Base-by-base conservation (phyloP, 2,797 vertebrate genomes). In the Sitta carolinensis region DNA sequence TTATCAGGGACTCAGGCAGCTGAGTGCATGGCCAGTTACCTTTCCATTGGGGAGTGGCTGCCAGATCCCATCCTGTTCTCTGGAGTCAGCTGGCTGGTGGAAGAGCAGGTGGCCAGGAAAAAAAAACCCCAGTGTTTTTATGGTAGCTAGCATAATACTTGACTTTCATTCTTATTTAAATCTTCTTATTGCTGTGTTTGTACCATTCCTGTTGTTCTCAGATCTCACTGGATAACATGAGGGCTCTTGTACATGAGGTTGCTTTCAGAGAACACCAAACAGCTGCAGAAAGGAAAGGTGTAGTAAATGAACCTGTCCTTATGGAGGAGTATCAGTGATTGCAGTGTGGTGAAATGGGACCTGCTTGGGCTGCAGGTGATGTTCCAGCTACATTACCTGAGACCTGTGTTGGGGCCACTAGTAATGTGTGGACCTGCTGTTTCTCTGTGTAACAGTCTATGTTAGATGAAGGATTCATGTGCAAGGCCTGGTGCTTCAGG, bases 401-500 rank as follows among this genome's bases (percentile, higher is more conserved):
- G 36, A 54, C 32, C 25, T 55, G 3, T 15, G 11, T 5, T 48
- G 27, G 34, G 63, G 27, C 30, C 51, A 72, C 19, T 23, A 8
- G n/a, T 36, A 30, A 38, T 20, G 19, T 1, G 1, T 23, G 8
- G n/a, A n/a, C 19, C 34, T 87, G 55, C n/a, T 21, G 42, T 42
- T 69, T 64, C 42, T 68, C 19, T 11, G 0, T 15, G 34, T 26
- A 34, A 38, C 14, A 34, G 1, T 1, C 0, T 13, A 0, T 7
- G 13, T 50, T n/a, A 30, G 80, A 16, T 79, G 74, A 51, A 52
- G 47, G 48, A 13, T 57, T 84, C 20, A 1, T 11, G 19, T 50
- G 29, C 48, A 17, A 48, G 63, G 45, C 27, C 38, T 52, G 15
- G 40, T 59, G 25, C 27, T 75, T 87, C 25, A 43, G 67, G 40